Evolutionary conservation across 2,113 vertebrate genomes (phyloP), one percentile per base, ranked within the genome.

Genomic region (Cynopterus brachyotis): DNA sequence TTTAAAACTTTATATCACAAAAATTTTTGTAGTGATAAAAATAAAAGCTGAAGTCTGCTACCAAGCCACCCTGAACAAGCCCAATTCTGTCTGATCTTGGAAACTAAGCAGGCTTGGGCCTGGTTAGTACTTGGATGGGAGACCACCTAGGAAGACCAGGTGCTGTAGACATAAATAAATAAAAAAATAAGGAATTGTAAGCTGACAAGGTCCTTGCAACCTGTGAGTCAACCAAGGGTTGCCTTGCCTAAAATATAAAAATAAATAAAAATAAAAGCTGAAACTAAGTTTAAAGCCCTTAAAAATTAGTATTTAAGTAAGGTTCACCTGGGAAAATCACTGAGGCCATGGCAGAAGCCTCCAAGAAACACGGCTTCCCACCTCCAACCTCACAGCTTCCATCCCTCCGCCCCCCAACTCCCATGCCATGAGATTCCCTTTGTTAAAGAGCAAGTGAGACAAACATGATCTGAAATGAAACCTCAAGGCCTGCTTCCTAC

Each of bases 391-490:
- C 26, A 26, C 16, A 30, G 13, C n/a, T 9, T 3, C 32, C 7
- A 42, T 6, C n/a, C 9, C 6, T 0, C 66, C 3, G 7, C 6
- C 22, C 12, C 6, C 11, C 6, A 5, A 5, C n/a, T 7, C 9
- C n/a, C 7, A 2, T 6, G 20, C 66, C 55, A 37, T 37, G 73
- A 91, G 20, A 9, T 42, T 6, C n/a, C 28, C 28, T 7, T 1
- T 5, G 0, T 70, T 17, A 73, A 62, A 88, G 0, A 24, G 9
- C 6, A 5, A 5, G 12, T 15, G 35, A 17, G 28, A n/a, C 2
- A 24, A 9, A 20, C 19, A 72, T 4, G 37, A 60, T 20, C 42
- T 11, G 5, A 13, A 75, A 9, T 32, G 24, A 35, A 45, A 28
- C 4, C 24, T 20, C 16, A 7, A 24, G 28, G 22, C 35, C 30